Percentiles rank a stretch among this genome's conserved stretches.
Conservation (phyloP, 2,113 vertebrate species). For the Gopherus flavomarginatus region DNA sequence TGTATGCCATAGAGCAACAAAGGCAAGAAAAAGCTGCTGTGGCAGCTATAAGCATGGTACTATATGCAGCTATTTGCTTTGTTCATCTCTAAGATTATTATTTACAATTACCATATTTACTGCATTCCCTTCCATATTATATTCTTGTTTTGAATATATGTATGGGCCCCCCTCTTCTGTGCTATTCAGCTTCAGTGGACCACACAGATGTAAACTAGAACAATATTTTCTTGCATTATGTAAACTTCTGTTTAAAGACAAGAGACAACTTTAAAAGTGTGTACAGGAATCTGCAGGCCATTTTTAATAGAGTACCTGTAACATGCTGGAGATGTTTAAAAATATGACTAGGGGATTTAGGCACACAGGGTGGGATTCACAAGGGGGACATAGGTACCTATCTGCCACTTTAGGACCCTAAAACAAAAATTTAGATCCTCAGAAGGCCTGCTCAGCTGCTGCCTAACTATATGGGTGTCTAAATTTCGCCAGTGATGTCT, state of each 20-base stretch:
- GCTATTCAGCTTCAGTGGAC: background rate
- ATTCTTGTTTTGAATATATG: background rate
- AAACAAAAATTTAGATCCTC: background rate
- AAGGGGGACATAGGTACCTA: background rate
- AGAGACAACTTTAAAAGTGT: background rate
- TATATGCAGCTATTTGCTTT: conserved; percentile 21
- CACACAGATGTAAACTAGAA: background rate
- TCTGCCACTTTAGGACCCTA: background rate
- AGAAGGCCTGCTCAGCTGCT: background rate
- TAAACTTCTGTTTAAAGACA: background rate
- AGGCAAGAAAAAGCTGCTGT: conserved; percentile 55
- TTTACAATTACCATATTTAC: background rate
- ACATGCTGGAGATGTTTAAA: background rate
- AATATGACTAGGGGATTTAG: background rate
- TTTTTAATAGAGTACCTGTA: accelerated
- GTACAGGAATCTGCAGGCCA: background rate
- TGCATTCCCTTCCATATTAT: background rate
- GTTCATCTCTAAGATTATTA: background rate
- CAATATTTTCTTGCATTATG: background rate
- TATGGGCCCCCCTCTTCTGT: background rate
- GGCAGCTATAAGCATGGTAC: conserved; percentile 7
- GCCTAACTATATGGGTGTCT: background rate
- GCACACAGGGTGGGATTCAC: background rate
- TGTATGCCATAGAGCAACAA: conserved; percentile 52
- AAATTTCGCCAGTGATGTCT: background rate